These are phyloP conservation scores for Sphaerophoria taeniata DNA, from an alignment of 2,888 invertebrate species.

Conservation along the genomic window DNA sequence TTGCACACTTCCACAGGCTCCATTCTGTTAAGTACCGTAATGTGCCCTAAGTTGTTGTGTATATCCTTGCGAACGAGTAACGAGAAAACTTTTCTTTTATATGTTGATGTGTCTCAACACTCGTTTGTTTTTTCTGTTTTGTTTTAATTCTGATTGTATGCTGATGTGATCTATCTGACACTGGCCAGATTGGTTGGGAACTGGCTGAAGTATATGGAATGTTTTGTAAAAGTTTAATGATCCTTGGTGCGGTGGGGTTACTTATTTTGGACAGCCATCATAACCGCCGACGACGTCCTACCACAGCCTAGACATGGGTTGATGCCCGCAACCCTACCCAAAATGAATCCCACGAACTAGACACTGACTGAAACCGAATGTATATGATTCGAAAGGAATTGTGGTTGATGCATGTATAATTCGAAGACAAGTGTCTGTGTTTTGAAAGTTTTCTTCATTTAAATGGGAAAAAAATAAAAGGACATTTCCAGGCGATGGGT, in stretches of 20 bases:
- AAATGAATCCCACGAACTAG: constrained; percentile 31
- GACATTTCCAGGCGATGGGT: neutral
- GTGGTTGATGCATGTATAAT: constrained; percentile 20
- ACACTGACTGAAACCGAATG: neutral
- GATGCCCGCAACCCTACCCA: constrained; percentile 6
- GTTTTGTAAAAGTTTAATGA: constrained; percentile 60
- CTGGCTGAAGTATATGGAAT: neutral
- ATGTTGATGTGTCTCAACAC: constrained; percentile 18
- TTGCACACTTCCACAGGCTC: constrained; percentile 10
- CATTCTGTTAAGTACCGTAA: neutral
- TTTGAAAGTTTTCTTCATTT: constrained; percentile 20
- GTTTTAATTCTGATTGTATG: constrained; percentile 24
- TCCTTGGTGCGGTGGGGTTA: constrained; percentile 51
- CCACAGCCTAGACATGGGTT: constrained; percentile 35
- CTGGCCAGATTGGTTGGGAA: constrained; percentile 1
- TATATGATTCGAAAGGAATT: constrained; percentile 19
- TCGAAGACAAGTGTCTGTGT: neutral
- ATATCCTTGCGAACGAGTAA: constrained; percentile 39
- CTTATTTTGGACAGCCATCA: constrained; percentile 44
- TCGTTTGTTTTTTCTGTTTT: neutral
- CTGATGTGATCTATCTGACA: constrained; percentile 38
- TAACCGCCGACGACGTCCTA: neutral
- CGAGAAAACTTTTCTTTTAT: constrained; percentile 55
- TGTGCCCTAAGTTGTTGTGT: constrained; percentile 17
- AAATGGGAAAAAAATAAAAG: neutral